Evolutionary conservation across 2,113 vertebrate species (phyloP).

Genomic region (Eolophus roseicapilla): DNA sequence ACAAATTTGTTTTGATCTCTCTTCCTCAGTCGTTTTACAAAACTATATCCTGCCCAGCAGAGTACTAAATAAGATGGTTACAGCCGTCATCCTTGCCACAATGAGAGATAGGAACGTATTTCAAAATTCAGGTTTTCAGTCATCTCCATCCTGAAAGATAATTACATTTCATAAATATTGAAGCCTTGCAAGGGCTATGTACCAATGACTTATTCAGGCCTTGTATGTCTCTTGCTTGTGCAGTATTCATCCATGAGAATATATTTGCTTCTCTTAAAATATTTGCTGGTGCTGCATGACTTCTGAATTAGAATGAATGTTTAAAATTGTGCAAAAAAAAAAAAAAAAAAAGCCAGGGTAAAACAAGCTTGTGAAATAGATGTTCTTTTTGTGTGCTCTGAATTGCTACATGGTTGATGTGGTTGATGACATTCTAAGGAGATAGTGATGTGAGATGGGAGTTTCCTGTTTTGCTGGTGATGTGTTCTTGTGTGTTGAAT

Average conservation of each 20-base stretch:
- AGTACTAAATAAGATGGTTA: background rate
- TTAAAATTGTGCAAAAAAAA: background rate
- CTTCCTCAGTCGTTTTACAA: background rate
- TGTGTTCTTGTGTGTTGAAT: background rate
- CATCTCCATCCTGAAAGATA: background rate
- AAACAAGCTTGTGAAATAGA: background rate
- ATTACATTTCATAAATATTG: background rate
- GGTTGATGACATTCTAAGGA: background rate
- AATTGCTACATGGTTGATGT: background rate
- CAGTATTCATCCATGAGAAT: background rate
- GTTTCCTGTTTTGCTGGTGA: background rate
- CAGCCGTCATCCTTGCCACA: background rate
- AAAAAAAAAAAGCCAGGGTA: background rate
- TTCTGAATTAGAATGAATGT: background rate
- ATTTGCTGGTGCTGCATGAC: background rate
- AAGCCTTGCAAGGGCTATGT: background rate
- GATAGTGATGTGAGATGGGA: background rate
- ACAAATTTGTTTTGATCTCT: background rate
- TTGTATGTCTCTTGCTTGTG: background rate
- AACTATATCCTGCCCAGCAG: background rate
- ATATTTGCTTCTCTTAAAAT: background rate
- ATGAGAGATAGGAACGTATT: background rate
- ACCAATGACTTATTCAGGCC: background rate
- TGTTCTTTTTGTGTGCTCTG: background rate
- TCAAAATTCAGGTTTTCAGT: background rate